Conservation (phyloP, 2,113 vertebrate genomes). For the Cygnus atratus region DNA sequence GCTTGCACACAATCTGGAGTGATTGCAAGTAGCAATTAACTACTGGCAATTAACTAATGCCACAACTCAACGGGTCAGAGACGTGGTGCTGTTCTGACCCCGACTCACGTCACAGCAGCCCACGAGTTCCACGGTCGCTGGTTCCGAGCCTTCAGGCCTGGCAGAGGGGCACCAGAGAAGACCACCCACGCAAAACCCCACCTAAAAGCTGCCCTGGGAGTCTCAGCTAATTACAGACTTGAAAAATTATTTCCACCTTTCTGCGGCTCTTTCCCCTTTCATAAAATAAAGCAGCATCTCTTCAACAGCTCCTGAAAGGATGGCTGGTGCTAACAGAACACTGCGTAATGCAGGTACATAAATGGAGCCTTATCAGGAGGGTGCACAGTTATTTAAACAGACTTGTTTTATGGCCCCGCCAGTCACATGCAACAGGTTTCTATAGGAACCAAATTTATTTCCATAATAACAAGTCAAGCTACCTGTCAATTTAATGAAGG, state of each 20-base stretch:
- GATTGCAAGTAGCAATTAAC: not conserved
- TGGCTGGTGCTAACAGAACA: not conserved
- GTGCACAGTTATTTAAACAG: not conserved
- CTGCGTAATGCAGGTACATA: not conserved
- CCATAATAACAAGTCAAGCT: conserved; percentile 3
- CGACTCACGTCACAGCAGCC: not conserved
- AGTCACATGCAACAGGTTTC: conserved; percentile 1
- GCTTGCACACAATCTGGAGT: not conserved
- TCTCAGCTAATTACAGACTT: not conserved
- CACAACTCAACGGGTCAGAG: not conserved
- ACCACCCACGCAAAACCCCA: not conserved
- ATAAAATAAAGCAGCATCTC: not conserved
- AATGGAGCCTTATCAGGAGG: not conserved
- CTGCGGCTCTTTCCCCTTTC: not conserved
- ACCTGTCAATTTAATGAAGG: not conserved
- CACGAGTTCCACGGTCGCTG: not conserved
- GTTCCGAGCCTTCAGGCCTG: not conserved
- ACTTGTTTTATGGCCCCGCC: not conserved
- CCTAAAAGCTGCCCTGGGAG: not conserved
- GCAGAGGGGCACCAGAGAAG: not conserved
- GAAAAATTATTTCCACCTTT: not conserved
- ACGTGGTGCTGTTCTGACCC: not conserved
- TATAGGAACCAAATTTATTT: conserved; percentile 36
- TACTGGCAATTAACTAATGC: not conserved
- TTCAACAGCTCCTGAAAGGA: conserved; percentile 1